Conservation (phyloP, 2,113 vertebrate genomes). For the Myiozetetes cayanensis region DNA sequence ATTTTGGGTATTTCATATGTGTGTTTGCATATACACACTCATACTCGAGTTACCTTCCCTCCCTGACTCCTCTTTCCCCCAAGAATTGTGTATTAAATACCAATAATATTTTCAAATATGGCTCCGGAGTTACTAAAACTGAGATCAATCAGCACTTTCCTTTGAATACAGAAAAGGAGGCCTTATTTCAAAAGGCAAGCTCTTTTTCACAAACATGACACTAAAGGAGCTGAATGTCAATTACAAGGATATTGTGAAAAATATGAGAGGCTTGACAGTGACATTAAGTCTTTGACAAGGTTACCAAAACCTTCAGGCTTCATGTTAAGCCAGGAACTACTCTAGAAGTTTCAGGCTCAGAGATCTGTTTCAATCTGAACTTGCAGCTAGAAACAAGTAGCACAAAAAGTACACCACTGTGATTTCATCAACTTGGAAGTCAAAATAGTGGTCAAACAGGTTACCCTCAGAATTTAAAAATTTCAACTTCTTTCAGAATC, state of each 20-base stretch:
- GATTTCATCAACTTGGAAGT: neutral
- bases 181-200: neutral
- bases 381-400: neutral
- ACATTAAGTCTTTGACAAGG: neutral
- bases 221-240: neutral
- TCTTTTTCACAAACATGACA: neutral
- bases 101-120: neutral
- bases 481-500: neutral
- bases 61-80: neutral
- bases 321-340: neutral
- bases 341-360: neutral
- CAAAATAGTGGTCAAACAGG: neutral
- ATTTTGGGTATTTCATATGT: fast-evolving
- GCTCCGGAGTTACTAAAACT: neutral
- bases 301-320: neutral
- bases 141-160: neutral
- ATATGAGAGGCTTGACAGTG: neutral
- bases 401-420: neutral
- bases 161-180: neutral
- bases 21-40: neutral
- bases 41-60: neutral
- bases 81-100: neutral
- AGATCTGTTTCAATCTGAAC: neutral
- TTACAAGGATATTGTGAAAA: neutral
- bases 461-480: neutral